Evolutionary conservation across 2,888 invertebrate genomes (phyloP).

Genomic region (Hemistola chrysoprasaria): DNA sequence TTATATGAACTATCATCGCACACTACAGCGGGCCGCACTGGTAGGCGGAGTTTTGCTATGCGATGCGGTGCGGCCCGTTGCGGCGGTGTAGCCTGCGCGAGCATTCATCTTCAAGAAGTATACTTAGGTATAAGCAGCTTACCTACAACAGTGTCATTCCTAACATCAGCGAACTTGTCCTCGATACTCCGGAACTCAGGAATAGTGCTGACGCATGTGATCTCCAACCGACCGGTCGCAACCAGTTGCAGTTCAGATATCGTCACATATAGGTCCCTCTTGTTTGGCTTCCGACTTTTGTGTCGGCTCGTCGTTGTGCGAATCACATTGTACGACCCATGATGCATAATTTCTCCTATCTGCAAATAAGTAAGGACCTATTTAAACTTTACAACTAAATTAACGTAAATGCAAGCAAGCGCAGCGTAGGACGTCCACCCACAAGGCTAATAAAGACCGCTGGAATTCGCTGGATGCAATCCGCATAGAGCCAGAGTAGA

Average conservation of each 20-base stretch:
- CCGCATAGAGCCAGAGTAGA: no score
- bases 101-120: no score
- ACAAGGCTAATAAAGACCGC: no score
- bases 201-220: conserved; percentile 90
- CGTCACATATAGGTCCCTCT: conserved; percentile 85
- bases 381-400: no score
- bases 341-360: conserved; percentile 46
- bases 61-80: no score
- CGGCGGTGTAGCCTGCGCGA: no score
- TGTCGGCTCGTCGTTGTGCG: conserved; percentile 59
- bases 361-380: conserved; percentile 28
- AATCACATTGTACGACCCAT: conserved; percentile 50
- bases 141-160: conserved; percentile 83
- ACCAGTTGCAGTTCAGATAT: conserved; percentile 87
- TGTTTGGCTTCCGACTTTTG: conserved; percentile 68
- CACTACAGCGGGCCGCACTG: no score
- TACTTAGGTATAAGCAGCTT: conserved; percentile 1
- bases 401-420: no score
- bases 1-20: no score
- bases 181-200: conserved; percentile 87
- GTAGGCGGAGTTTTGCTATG: no score
- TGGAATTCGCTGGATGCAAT: no score
- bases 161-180: conserved; percentile 88
- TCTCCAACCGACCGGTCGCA: conserved; percentile 86
- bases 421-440: no score